Conservation (phyloP, 2,888 invertebrate species). For the Ferdinandea cuprea region DNA sequence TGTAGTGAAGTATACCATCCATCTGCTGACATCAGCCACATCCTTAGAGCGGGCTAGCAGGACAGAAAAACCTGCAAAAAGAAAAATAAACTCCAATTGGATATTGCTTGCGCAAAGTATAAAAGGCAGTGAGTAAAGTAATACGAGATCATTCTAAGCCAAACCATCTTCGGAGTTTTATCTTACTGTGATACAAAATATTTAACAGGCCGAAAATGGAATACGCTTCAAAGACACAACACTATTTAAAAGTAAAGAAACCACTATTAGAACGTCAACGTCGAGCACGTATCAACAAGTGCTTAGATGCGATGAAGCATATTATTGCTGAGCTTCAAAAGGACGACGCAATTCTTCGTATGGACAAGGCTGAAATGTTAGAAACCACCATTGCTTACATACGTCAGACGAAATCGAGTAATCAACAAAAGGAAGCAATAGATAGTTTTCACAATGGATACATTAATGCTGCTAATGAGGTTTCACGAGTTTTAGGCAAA, state of each 20-base stretch:
- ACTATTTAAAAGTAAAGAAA: constrained; percentile 96
- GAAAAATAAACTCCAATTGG: constrained; percentile 45
- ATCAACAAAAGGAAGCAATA: constrained; percentile 83
- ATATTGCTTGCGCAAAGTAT: constrained; percentile 71
- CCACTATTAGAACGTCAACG: constrained; percentile 94
- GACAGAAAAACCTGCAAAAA: constrained; percentile 43
- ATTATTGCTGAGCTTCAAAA: constrained; percentile 91
- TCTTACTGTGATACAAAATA: constrained; percentile 11
- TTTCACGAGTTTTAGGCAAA: constrained; percentile 91
- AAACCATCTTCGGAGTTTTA: constrained; percentile 46
- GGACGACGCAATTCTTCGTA: constrained; percentile 92
- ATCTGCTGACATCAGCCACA: constrained; percentile 43
- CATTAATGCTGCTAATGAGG: constrained; percentile 94
- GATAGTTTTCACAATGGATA: constrained; percentile 94
- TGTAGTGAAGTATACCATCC: constrained; percentile 26
- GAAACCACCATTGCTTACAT: constrained; percentile 90
- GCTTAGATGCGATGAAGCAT: constrained; percentile 94
- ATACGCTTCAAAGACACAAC: constrained; percentile 90
- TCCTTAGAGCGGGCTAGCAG: constrained; percentile 19
- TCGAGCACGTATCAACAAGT: constrained; percentile 94
- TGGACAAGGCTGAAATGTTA: constrained; percentile 95
- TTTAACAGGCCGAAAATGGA: constrained; percentile 57
- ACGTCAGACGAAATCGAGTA: constrained; percentile 77
- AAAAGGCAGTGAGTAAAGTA: no score
- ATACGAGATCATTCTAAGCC: constrained; percentile 77